A percentile compares a stretch with the other conserved stretches of the same genome.
Conservation (phyloP, 2,113 vertebrate species). For the Microtus oregoni region DNA sequence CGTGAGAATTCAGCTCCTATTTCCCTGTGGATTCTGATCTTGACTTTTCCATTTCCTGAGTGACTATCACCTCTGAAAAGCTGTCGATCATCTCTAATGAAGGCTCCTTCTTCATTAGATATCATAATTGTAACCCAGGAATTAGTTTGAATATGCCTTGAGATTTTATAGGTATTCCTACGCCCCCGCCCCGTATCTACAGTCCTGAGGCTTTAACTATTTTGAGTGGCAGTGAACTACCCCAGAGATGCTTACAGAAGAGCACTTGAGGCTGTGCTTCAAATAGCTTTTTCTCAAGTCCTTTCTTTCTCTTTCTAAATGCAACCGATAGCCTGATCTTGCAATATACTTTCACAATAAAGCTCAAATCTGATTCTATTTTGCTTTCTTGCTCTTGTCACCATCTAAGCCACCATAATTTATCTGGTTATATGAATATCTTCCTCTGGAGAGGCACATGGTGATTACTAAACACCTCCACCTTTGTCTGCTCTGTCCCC, state of each 20-base stretch:
- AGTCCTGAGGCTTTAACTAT: not conserved
- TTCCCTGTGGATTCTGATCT: not conserved
- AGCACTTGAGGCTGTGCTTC: not conserved
- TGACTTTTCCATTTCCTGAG: conserved; percentile 1
- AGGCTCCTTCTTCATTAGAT: not conserved
- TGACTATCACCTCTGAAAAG: not conserved
- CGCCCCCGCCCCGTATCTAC: not conserved
- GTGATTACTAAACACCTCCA: not conserved
- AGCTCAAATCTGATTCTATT: not conserved
- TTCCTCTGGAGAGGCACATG: not conserved
- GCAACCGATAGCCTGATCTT: not conserved
- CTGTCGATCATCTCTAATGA: not conserved
- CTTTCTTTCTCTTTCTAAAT: not conserved
- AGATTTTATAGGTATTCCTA: not conserved
- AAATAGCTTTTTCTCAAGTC: not conserved
- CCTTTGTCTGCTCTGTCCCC: not conserved
- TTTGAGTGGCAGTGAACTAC: not conserved
- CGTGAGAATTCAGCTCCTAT: not conserved
- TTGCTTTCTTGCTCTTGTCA: not conserved
- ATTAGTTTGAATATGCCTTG: not conserved
- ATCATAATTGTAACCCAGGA: not conserved
- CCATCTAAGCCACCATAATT: not conserved
- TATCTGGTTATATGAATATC: not conserved
- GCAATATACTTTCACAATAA: not conserved
- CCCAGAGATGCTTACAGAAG: not conserved